phyloP scores from a whole-genome alignment of 1,140 invertebrate genomes.

The Drosophila subobscura region DNA sequence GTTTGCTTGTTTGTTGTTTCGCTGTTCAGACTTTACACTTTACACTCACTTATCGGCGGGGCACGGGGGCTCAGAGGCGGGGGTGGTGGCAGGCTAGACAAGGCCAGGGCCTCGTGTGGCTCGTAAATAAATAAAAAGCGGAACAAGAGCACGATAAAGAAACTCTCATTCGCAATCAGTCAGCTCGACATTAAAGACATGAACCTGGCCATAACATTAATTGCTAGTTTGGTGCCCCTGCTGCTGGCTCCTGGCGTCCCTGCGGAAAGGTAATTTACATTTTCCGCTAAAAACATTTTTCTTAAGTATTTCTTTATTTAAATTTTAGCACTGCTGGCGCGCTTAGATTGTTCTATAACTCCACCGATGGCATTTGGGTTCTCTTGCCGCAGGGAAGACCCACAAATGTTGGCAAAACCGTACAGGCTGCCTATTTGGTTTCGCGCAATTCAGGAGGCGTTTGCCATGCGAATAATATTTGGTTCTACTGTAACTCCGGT shows the following conservation, averaged over 20 bases:
- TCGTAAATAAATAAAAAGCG: conserved; percentile 35
- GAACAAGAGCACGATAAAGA: conserved; percentile 17
- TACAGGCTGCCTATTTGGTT: conserved; percentile 38
- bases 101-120: conserved; percentile 31
- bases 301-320: too few species aligned
- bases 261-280: conserved; percentile 14
- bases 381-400: conserved; percentile 52
- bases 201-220: conserved; percentile 21
- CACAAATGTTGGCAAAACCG: background rate
- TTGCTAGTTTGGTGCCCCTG: conserved; percentile 25
- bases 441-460: conserved; percentile 39
- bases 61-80: background rate
- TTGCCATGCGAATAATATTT: conserved; percentile 36
- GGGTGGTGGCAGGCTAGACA: too few species aligned
- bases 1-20: background rate
- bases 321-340: conserved; percentile 1
- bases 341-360: conserved; percentile 45
- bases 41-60: conserved; percentile 38
- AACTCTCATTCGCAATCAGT: conserved; percentile 43
- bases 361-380: conserved; percentile 62
- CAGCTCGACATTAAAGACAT: conserved; percentile 40
- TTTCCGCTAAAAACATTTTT: too few species aligned
- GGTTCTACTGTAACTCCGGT: conserved; percentile 45
- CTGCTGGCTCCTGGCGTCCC: conserved; percentile 24
- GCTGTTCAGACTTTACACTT: conserved; percentile 28